phyloP scores from a whole-genome alignment of 2,797 vertebrate species.

The Diplodus sargus region DNA sequence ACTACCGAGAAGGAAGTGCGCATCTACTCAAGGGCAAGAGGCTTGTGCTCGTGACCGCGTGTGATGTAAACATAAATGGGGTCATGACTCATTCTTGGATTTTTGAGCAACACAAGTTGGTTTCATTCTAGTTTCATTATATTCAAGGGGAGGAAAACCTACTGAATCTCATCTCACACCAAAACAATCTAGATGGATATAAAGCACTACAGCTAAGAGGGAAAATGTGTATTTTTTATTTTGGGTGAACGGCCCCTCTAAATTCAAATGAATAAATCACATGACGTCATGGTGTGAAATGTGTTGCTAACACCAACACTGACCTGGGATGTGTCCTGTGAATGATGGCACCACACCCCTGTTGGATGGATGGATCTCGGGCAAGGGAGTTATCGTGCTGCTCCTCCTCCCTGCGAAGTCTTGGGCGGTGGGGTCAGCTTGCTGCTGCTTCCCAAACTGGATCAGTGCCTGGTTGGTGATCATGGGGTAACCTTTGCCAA shows the following conservation, averaged over 20 bases:
- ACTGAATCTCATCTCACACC: no score
- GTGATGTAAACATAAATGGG: no score
- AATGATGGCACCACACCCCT: constrained; percentile 82
- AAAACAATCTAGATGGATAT: no score
- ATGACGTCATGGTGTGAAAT: neutral
- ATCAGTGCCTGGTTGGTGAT: constrained; percentile 80
- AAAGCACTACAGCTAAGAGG: no score
- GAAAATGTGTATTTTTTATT: no score
- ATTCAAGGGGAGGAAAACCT: no score
- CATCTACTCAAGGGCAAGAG: no score
- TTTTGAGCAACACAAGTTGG: no score
- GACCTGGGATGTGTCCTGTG: constrained; percentile 88
- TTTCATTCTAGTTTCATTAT: no score
- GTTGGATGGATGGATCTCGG: constrained; percentile 68
- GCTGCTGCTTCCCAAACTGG: constrained; percentile 79
- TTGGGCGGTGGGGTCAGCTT: neutral
- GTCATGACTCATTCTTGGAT: no score
- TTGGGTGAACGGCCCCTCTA: neutral
- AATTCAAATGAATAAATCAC: neutral
- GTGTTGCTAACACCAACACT: constrained; percentile 10
- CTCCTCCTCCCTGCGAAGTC: constrained; percentile 6
- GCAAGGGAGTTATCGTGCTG: constrained; percentile 31
- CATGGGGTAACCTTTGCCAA: constrained; percentile 79
- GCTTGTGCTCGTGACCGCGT: no score
- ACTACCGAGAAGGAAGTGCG: no score